Evolutionary conservation across 2,113 vertebrate genomes (phyloP).

Genomic region (Grammomys dolichurus): DNA sequence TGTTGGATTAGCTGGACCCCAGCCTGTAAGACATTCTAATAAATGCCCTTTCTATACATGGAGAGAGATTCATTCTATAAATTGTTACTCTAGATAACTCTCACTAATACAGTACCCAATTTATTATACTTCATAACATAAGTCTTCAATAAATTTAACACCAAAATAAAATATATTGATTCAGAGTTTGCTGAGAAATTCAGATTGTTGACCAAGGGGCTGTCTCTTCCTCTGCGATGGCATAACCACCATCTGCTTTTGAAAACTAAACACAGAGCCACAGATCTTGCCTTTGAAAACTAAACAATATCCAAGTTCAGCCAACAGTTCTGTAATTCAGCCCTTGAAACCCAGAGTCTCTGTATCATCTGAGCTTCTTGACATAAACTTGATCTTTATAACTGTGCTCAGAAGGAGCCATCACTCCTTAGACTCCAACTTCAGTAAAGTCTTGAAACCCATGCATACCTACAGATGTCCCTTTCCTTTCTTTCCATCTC

Average conservation of each 20-base stretch:
- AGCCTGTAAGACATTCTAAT: background rate
- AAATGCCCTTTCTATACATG: background rate
- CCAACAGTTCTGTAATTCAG: background rate
- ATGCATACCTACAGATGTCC: background rate
- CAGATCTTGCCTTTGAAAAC: background rate
- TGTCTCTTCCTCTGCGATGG: background rate
- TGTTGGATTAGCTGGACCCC: background rate
- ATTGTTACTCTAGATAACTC: background rate
- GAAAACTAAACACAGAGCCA: background rate
- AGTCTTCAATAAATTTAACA: constrained; percentile 7
- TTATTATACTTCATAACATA: background rate
- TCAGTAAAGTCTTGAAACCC: background rate
- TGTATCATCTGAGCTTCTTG: background rate
- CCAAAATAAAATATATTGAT: background rate
- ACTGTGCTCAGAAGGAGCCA: background rate
- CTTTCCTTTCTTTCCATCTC: background rate
- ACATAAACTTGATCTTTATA: background rate
- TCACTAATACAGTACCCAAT: background rate
- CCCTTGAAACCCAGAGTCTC: background rate
- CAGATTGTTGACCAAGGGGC: background rate
- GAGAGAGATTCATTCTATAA: background rate
- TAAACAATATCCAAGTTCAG: background rate
- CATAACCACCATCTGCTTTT: background rate
- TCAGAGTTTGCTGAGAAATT: background rate
- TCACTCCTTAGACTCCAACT: background rate